phyloP scores from a whole-genome alignment of 2,888 invertebrate genomes.

The Gari tellinella region DNA sequence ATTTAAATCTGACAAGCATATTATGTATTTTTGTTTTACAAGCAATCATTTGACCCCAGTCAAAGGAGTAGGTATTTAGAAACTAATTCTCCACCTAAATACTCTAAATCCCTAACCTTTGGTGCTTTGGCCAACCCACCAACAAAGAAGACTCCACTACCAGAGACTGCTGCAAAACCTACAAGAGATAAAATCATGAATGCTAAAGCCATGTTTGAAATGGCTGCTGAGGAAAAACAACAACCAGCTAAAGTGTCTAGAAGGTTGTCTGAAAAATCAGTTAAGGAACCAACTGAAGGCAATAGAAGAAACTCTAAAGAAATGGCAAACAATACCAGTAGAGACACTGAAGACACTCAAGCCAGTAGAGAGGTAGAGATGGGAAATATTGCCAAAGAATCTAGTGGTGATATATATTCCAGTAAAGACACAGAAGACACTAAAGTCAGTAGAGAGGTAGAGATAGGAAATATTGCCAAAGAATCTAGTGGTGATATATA shows the following conservation, averaged over 20 bases:
- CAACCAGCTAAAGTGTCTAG: conserved; percentile 2
- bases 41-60: conserved; percentile 14
- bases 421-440: no score
- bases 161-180: neutral
- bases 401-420: no score
- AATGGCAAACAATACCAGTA: no score
- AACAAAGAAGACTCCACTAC: conserved; percentile 19
- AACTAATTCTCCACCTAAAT: conserved; percentile 16
- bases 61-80: conserved; percentile 33
- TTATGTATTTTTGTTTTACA: neutral
- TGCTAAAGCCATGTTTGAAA: conserved; percentile 45
- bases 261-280: neutral
- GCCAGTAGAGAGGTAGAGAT: no score
- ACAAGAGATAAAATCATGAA: conserved; percentile 18
- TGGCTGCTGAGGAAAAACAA: neutral
- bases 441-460: no score
- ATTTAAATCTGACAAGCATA: no score
- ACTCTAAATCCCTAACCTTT: conserved; percentile 12
- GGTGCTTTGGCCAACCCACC: neutral
- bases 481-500: no score
- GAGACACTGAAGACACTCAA: no score
- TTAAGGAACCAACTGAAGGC: neutral
- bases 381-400: no score
- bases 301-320: neutral
- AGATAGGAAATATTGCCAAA: no score